Conservation (phyloP, 2,888 invertebrate genomes). For the Lottia scabra region DNA sequence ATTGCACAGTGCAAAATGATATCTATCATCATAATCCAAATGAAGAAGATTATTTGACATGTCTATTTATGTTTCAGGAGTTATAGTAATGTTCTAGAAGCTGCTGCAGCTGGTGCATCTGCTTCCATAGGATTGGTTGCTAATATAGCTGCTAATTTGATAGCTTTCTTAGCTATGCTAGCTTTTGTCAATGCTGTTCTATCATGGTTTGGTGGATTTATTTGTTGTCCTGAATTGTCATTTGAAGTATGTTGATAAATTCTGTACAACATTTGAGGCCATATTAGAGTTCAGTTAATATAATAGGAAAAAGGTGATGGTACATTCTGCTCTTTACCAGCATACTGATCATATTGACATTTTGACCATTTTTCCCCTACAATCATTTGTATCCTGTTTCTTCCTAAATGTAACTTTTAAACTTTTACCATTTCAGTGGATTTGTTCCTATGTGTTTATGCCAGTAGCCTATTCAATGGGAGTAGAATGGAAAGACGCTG, state of each 20-base stretch:
- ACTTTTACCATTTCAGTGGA: slow-evolving; percentile 40
- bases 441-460: slow-evolving; percentile 90
- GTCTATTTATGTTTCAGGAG: slow-evolving; percentile 73
- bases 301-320: no score
- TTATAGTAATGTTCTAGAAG: slow-evolving; percentile 87
- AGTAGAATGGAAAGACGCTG: slow-evolving; percentile 76
- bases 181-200: slow-evolving; percentile 85
- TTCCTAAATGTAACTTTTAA: no score
- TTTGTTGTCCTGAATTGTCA: slow-evolving; percentile 51
- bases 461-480: slow-evolving; percentile 92
- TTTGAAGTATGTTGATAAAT: slow-evolving; percentile 56
- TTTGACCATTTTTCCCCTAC: no score
- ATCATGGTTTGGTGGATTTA: slow-evolving; percentile 80
- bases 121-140: slow-evolving; percentile 84
- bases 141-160: slow-evolving; percentile 91
- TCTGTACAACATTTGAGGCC: no score
- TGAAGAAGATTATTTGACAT: no score
- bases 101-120: slow-evolving; percentile 89
- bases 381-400: no score
- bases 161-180: slow-evolving; percentile 89
- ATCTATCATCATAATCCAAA: no score
- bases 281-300: no score
- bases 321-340: no score
- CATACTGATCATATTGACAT: no score
- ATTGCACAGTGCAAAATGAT: no score